Base-by-base conservation (phyloP, 2,888 invertebrate genomes). In the Acleris sparsana region DNA sequence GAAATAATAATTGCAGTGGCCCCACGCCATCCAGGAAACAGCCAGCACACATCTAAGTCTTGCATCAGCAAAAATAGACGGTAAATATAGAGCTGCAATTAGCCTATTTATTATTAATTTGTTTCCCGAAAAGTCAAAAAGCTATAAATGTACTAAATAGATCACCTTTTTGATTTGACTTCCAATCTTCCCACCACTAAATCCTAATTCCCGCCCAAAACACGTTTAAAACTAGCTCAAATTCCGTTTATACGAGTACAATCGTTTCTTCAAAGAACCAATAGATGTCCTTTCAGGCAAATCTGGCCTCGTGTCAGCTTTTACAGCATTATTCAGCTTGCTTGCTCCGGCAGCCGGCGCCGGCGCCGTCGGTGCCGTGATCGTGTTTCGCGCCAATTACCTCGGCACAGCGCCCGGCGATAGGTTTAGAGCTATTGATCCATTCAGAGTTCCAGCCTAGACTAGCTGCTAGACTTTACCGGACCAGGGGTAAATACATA, bases 301-400 rank as follows among this genome's bases (percentile, higher is more conserved):
- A 46, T 46, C 17, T 46, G n/a, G 17, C 17, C 6, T 17, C n/a
- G 17, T 46, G 0, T 5, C 46, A 46, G 16, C 46, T 46, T 17
- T 46, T 61, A 61, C 44, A n/a, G 18, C 29, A 48, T 62, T 53
- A 53, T 46, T 53, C 61, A 3, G 53, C 53, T 46, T 33, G 44
- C 29, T 53, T 29, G 46, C 29, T 9, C 46, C 53, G 59, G 49
- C 17, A 18, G 17, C 69, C 70, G 62, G 68, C 69, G 17, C 58
- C 53, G 70, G 69, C 46, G 68, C 68, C 69, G 39, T 39, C 39
- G 39, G 39, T 11, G 11, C 33, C 33, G 39, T 73, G 78, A 80
- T 80, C 80, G 76, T 70, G 70, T 80, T 80, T 80, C 78, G 73
- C 78, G 79, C 70, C 80, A 80, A 81, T 81, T 81, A 80, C 77